phyloP scores from a whole-genome alignment of 2,797 vertebrate species.

The Neostethus bicornis region DNA sequence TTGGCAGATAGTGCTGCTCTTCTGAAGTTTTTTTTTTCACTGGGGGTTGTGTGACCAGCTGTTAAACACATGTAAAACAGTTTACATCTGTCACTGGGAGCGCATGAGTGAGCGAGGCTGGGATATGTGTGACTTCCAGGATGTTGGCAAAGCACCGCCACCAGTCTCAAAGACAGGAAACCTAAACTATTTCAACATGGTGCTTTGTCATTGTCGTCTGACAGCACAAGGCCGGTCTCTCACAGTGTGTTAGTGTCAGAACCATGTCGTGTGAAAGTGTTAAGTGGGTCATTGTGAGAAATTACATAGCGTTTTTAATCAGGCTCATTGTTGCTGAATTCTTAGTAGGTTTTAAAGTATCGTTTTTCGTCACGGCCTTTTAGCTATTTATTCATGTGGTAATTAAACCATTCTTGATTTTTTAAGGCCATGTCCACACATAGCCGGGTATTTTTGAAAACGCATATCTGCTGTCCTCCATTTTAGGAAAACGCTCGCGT shows the following conservation, averaged over 20 bases:
- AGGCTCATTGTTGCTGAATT: conserved; percentile 30
- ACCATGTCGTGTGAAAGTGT: conserved; percentile 3
- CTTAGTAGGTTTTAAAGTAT: conserved; percentile 42
- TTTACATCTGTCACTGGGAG: conserved; percentile 60
- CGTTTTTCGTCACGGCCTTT: conserved; percentile 21
- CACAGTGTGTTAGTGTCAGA: conserved; percentile 15
- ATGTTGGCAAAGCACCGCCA: conserved; percentile 53
- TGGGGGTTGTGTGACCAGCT: conserved; percentile 64
- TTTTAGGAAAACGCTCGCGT: too few relatives aligned
- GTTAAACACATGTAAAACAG: conserved; percentile 54
- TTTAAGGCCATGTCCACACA: too few relatives aligned
- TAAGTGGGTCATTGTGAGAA: conserved; percentile 19
- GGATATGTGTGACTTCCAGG: conserved; percentile 59
- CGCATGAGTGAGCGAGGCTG: conserved; percentile 18
- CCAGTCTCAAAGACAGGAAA: conserved; percentile 59
- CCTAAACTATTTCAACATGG: conserved; percentile 46
- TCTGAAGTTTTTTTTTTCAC: conserved; percentile 71
- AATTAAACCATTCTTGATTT: conserved; percentile 34
- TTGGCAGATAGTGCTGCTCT: conserved; percentile 35
- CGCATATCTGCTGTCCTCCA: too few relatives aligned
- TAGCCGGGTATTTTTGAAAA: too few relatives aligned
- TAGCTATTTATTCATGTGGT: conserved; percentile 32
- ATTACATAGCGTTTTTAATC: conserved; percentile 40
- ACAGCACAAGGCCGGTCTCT: conserved; percentile 35
- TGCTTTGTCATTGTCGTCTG: conserved; percentile 47